These are phyloP conservation scores for Stenoptilia bipunctidactyla DNA, from an alignment of 2,888 invertebrate species.

Conservation along the genomic window DNA sequence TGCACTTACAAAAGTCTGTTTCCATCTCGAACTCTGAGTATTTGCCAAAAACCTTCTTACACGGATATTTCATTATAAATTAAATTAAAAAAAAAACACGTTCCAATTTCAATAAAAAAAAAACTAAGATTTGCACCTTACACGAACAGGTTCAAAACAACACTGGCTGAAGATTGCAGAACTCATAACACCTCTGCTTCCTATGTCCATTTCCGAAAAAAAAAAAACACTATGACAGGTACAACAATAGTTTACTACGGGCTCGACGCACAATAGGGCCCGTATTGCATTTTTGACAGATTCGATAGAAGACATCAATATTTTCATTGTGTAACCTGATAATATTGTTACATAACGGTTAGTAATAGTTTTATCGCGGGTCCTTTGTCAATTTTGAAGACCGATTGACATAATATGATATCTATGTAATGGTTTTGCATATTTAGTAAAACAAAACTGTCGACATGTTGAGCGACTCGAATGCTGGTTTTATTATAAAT, in stretches of 20 bases:
- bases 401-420: too few species aligned
- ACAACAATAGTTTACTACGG: slow-evolving; percentile 27
- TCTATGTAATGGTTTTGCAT: not conserved
- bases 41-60: slow-evolving; percentile 35
- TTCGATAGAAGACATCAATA: slow-evolving; percentile 32
- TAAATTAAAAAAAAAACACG: slow-evolving; percentile 2
- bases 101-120: slow-evolving; percentile 3
- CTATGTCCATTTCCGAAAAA: slow-evolving; percentile 62
- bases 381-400: slow-evolving; percentile 6
- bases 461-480: too few species aligned
- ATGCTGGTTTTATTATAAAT: too few species aligned
- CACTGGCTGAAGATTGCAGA: slow-evolving; percentile 5
- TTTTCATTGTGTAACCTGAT: slow-evolving; percentile 24
- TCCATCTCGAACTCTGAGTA: slow-evolving; percentile 35
- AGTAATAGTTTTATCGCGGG: slow-evolving; percentile 14
- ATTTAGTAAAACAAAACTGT: too few species aligned
- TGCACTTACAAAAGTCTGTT: slow-evolving; percentile 32
- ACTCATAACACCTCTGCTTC: slow-evolving; percentile 36
- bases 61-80: slow-evolving; percentile 51
- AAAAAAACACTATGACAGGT: slow-evolving; percentile 42
- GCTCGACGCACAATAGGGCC: slow-evolving; percentile 19
- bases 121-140: slow-evolving; percentile 43
- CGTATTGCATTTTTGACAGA: slow-evolving; percentile 33
- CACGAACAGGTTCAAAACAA: slow-evolving; percentile 41
- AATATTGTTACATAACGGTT: slow-evolving; percentile 21